Evolutionary conservation across 2,113 vertebrate genomes (phyloP).

Genomic region (Anolis carolinensis): DNA sequence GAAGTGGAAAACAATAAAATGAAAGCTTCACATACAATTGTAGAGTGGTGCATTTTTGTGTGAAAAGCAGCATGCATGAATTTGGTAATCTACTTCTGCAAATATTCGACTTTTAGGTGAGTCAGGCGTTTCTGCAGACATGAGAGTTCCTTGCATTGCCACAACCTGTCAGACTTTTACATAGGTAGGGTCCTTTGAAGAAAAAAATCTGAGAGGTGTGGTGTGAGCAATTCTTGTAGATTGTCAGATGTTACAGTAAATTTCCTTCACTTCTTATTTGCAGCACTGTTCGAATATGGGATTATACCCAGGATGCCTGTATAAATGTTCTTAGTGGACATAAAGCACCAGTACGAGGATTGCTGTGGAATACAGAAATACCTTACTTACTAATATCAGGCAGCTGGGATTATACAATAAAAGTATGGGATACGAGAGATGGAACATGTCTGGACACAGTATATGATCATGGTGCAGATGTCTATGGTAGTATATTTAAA

Average conservation of each 20-base stretch:
- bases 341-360: slow-evolving; percentile 90
- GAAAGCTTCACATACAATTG: not conserved
- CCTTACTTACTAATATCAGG: slow-evolving; percentile 95
- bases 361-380: slow-evolving; percentile 97
- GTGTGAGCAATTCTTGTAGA: not conserved
- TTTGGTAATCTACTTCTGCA: no score
- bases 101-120: not conserved
- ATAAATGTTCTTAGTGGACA: slow-evolving; percentile 93
- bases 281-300: slow-evolving; percentile 96
- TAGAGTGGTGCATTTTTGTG: not conserved
- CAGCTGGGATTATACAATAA: slow-evolving; percentile 97
- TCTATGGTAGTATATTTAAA: slow-evolving; percentile 85
- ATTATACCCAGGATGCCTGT: slow-evolving; percentile 96
- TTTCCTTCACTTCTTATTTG: slow-evolving; percentile 47
- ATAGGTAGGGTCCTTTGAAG: not conserved
- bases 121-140: not conserved
- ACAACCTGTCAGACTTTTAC: not conserved
- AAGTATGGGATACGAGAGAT: slow-evolving; percentile 95
- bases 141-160: not conserved
- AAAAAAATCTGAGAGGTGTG: not conserved
- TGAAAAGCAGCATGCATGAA: not conserved
- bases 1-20: not conserved
- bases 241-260: not conserved
- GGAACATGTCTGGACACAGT: slow-evolving; percentile 92
- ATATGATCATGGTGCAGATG: slow-evolving; percentile 94